Conservation (phyloP, 2,888 invertebrate genomes). For the Leucophenga montana region DNA sequence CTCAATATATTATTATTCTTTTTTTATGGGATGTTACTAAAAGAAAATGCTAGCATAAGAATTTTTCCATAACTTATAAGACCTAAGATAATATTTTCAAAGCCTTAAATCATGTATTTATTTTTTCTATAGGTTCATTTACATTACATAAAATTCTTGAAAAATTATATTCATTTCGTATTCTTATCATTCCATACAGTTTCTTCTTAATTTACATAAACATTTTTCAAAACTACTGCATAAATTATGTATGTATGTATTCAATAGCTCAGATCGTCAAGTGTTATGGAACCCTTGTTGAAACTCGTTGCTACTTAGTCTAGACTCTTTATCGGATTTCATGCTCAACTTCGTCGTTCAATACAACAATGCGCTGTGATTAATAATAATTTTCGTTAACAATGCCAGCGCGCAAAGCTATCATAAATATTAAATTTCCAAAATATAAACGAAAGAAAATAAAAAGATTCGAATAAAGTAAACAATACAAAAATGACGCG, state of each 20-base stretch:
- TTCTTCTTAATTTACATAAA: background rate
- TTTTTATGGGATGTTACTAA: too few relatives aligned
- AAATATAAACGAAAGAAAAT: conserved; percentile 11
- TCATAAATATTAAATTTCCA: conserved; percentile 2
- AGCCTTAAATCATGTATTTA: too few relatives aligned
- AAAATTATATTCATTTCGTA: background rate
- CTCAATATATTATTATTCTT: too few relatives aligned
- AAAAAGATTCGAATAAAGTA: too few relatives aligned
- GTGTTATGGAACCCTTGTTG: conserved; percentile 3
- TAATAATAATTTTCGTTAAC: conserved; percentile 4
- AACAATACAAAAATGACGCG: background rate
- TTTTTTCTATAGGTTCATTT: too few relatives aligned
- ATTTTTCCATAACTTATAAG: too few relatives aligned
- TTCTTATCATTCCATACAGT: background rate
- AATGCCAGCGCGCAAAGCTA: too few relatives aligned
- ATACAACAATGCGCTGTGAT: background rate
- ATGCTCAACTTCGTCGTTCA: background rate
- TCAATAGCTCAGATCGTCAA: background rate
- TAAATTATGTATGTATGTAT: conserved; percentile 8
- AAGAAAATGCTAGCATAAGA: background rate
- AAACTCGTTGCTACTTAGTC: too few relatives aligned
- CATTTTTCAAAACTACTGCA: background rate
- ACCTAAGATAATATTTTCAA: background rate
- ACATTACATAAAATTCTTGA: background rate
- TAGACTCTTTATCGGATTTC: background rate